Conservation (phyloP, 2,797 vertebrate genomes). For the Pseudochirops corinnae region DNA sequence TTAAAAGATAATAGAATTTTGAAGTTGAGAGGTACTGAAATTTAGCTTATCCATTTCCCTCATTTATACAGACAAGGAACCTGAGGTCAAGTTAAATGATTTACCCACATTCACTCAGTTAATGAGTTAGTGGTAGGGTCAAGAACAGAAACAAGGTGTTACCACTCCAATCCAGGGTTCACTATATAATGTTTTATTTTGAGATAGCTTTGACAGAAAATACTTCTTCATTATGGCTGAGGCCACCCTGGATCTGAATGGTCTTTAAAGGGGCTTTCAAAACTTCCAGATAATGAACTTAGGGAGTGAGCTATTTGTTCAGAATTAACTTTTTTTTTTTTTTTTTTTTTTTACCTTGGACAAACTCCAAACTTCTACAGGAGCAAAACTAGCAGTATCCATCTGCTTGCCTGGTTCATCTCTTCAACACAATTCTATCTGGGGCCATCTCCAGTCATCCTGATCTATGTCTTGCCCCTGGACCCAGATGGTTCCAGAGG, state of each 20-base stretch:
- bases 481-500: too few species aligned
- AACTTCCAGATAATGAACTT: not conserved
- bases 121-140: not conserved
- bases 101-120: not conserved
- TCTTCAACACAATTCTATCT: not conserved
- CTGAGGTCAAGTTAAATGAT: not conserved
- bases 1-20: not conserved
- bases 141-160: not conserved
- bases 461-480: too few species aligned
- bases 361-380: not conserved
- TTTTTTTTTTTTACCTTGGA: not conserved
- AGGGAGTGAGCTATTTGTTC: not conserved
- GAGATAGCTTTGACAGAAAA: not conserved
- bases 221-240: not conserved
- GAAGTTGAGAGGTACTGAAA: accelerated
- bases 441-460: too few species aligned
- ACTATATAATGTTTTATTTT: not conserved
- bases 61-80: not conserved
- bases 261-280: not conserved
- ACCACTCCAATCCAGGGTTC: accelerated
- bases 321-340: slow-evolving; percentile 2
- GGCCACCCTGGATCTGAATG: not conserved
- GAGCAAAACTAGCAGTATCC: not conserved
- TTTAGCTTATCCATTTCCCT: not conserved
- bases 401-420: not conserved